Percentiles rank a stretch among this genome's conserved stretches.
Evolutionary conservation across 2,797 vertebrate genomes (phyloP).

Genomic region (Echeneis naucrates): DNA sequence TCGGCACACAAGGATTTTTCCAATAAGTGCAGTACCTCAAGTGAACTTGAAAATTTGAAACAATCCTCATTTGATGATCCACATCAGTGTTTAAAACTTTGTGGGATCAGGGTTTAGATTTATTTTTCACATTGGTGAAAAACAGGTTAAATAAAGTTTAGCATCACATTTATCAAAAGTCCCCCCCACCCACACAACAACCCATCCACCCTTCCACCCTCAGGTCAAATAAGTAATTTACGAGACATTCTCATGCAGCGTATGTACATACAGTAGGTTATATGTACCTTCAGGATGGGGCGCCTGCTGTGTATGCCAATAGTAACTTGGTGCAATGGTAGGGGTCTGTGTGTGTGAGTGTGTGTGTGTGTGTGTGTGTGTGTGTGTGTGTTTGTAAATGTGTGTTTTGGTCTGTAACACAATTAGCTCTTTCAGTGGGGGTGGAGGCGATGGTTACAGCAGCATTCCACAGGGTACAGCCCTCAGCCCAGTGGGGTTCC

Average conservation of each 20-base stretch:
- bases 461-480: slow-evolving; percentile 68
- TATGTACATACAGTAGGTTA: slow-evolving; percentile 72
- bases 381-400: slow-evolving; percentile 33
- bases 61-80: background rate
- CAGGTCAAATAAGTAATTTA: slow-evolving; percentile 41
- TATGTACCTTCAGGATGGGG: slow-evolving; percentile 58
- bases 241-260: slow-evolving; percentile 48
- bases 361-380: slow-evolving; percentile 26
- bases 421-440: slow-evolving; percentile 75
- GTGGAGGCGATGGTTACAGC: slow-evolving; percentile 49
- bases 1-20: slow-evolving; percentile 39
- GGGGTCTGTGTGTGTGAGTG: slow-evolving; percentile 56
- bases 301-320: slow-evolving; percentile 66
- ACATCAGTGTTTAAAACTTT: background rate
- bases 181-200: no score
- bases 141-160: slow-evolving; percentile 21
- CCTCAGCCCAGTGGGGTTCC: slow-evolving; percentile 76
- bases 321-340: slow-evolving; percentile 45
- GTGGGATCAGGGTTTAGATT: background rate
- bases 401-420: slow-evolving; percentile 48
- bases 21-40: slow-evolving; percentile 11
- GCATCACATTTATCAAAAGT: slow-evolving; percentile 1
- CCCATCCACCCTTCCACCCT: background rate
- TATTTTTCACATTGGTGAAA: background rate
- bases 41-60: background rate